A percentile compares a stretch with the other conserved stretches of the same genome.
Conservation (phyloP, 1,140 invertebrate species). For the Lordiphosa clarofinis region DNA sequence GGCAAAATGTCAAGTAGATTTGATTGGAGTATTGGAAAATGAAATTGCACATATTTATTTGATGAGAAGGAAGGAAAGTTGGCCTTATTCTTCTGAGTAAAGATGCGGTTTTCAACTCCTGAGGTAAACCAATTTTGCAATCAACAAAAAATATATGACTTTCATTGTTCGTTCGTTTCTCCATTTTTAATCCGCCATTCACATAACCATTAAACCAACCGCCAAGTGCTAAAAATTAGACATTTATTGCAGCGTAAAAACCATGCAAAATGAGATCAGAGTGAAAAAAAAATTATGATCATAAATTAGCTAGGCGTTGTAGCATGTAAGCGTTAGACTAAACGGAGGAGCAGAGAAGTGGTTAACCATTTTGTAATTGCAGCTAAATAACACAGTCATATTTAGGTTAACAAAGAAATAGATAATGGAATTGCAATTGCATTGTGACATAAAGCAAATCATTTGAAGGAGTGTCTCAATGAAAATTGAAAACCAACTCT, state of each 20-base stretch:
- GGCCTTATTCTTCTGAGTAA: too few species aligned
- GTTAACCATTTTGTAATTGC: constrained; percentile 24
- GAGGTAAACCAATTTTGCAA: too few species aligned
- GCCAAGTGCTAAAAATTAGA: constrained; percentile 29
- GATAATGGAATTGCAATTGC: constrained; percentile 28
- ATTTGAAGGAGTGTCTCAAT: constrained; percentile 8
- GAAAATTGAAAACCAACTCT: background rate
- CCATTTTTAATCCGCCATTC: constrained; percentile 15
- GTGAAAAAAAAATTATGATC: constrained; percentile 26
- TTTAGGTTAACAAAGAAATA: background rate
- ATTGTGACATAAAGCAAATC: constrained; percentile 15
- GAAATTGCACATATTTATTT: too few species aligned
- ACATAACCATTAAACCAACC: constrained; percentile 12
- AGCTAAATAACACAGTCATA: constrained; percentile 18
- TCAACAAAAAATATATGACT: background rate
- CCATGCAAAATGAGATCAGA: constrained; percentile 7
- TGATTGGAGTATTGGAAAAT: too few species aligned
- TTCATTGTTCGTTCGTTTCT: background rate
- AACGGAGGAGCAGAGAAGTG: constrained; percentile 18
- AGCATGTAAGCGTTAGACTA: constrained; percentile 63
- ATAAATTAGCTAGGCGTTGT: constrained; percentile 46
- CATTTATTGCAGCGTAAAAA: constrained; percentile 31
- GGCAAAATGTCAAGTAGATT: too few species aligned
- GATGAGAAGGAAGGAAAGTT: too few species aligned
- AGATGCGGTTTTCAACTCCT: too few species aligned